phyloP scores from a whole-genome alignment of 2,797 vertebrate genomes.

The Oryzias sinensis region DNA sequence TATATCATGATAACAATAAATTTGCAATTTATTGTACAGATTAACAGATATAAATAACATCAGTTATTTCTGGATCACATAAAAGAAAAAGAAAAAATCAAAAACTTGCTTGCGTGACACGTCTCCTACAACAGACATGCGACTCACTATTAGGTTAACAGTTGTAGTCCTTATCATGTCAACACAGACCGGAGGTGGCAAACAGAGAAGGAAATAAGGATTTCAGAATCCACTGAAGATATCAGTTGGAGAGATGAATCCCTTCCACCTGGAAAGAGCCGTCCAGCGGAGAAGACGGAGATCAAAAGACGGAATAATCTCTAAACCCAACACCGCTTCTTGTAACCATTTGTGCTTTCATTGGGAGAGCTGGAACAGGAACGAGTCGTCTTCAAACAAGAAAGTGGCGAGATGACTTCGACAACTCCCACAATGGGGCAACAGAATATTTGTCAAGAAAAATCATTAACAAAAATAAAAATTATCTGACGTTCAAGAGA shows the following conservation, averaged over 20 bases:
- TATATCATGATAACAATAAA: too few relatives aligned
- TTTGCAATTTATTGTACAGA: too few relatives aligned
- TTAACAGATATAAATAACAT: too few relatives aligned
- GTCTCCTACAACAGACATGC: too few relatives aligned
- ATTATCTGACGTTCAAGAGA: too few relatives aligned
- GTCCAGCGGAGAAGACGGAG: slow-evolving; percentile 63
- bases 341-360: slow-evolving; percentile 57
- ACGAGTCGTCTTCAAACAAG: slow-evolving; percentile 52
- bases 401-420: slow-evolving; percentile 28
- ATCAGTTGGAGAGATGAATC: slow-evolving; percentile 50
- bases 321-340: slow-evolving; percentile 49
- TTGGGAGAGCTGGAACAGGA: slow-evolving; percentile 37
- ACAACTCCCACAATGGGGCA: slow-evolving; percentile 9
- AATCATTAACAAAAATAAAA: too few relatives aligned
- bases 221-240: slow-evolving; percentile 35
- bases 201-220: slow-evolving; percentile 57
- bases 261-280: slow-evolving; percentile 63
- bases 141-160: too few relatives aligned
- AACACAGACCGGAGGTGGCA: slow-evolving; percentile 56
- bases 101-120: too few relatives aligned
- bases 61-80: too few relatives aligned
- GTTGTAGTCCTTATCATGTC: background rate
- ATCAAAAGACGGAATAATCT: slow-evolving; percentile 58
- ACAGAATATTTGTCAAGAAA: background rate
- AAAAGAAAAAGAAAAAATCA: too few relatives aligned